Percentiles rank a stretch among this genome's conserved stretches.
Conservation (phyloP, 2,113 vertebrate genomes). For the Thalassarche chlororhynchos region DNA sequence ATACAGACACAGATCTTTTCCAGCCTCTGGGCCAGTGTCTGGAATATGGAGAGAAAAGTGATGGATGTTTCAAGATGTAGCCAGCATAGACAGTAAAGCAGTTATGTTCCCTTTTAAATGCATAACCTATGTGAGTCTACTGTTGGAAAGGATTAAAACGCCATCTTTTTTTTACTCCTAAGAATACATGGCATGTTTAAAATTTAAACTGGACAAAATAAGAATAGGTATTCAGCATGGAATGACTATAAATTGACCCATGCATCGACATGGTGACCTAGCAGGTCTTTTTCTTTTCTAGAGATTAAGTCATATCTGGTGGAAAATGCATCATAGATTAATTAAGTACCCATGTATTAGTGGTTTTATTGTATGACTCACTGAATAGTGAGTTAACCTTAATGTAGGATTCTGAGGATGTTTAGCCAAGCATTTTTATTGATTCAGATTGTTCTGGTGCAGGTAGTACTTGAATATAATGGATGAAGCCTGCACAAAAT, state of each 20-base stretch:
- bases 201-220: background rate
- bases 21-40: background rate
- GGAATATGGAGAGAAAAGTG: background rate
- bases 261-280: background rate
- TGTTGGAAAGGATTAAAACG: background rate
- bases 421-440: constrained; percentile 37
- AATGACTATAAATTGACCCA: background rate
- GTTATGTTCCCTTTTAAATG: background rate
- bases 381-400: constrained; percentile 33
- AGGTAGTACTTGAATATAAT: background rate
- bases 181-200: background rate
- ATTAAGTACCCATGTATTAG: constrained; percentile 36
- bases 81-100: background rate
- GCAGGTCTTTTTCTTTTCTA: background rate
- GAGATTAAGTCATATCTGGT: constrained; percentile 3
- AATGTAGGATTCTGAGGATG: constrained; percentile 11
- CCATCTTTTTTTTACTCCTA: background rate
- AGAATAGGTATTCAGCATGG: background rate
- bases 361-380: constrained; percentile 48
- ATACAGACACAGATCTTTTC: background rate
- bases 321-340: constrained; percentile 27
- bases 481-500: background rate
- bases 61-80: background rate
- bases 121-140: background rate
- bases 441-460: constrained; percentile 14